These are phyloP conservation scores for Martes martes DNA, from an alignment of 2,113 vertebrate genomes.

Conservation along the genomic window DNA sequence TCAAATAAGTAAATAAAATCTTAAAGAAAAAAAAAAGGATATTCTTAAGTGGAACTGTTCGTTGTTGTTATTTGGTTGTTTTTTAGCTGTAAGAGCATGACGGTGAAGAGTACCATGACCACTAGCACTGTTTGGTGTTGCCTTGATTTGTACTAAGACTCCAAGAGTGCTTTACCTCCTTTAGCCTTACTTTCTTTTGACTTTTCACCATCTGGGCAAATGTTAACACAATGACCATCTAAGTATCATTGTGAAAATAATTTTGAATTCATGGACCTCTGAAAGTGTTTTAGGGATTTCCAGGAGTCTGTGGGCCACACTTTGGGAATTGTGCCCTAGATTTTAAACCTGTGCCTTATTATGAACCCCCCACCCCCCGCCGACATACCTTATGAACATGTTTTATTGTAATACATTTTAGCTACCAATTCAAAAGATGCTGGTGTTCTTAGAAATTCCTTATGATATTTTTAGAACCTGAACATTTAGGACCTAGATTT, in stretches of 20 bases:
- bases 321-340: background rate
- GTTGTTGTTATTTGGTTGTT: background rate
- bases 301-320: background rate
- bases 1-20: too few species aligned
- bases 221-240: background rate
- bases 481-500: background rate
- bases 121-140: background rate
- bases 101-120: background rate
- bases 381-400: background rate
- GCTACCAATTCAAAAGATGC: background rate
- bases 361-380: background rate
- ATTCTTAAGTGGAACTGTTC: background rate
- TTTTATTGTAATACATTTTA: background rate
- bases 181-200: background rate
- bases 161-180: background rate
- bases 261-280: background rate
- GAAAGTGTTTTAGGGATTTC: background rate
- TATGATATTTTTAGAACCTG: background rate
- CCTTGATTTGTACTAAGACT: background rate
- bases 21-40: too few species aligned
- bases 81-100: background rate
- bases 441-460: conserved; percentile 33
- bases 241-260: background rate
- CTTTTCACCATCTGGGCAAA: background rate
- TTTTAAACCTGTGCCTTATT: background rate